Evolutionary conservation across 2,113 vertebrate species (phyloP), one percentile per base, ranked within the genome.

Genomic region (Pelecanus crispus): DNA sequence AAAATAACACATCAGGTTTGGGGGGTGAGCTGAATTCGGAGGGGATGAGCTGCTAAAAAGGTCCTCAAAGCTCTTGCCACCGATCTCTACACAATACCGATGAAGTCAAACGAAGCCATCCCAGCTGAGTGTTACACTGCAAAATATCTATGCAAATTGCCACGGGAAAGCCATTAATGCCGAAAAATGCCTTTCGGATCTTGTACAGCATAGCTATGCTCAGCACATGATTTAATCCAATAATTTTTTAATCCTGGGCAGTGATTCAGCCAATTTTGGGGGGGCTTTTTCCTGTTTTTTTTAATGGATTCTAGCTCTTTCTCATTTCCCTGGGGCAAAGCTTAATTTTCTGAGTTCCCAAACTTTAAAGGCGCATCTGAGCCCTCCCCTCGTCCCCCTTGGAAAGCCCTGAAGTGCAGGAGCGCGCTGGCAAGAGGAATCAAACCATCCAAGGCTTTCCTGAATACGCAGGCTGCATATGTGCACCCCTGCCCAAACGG

Each of bases 401-500:
- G 13, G 31, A 53, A 80, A 58, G 9, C 13, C 44, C 31, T 38
- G 21, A 31, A 31, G 22, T 11, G 29, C 45, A 47, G 65, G 32
- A 66, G 28, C 0, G 1, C 36, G 31, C 17, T 42, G 31, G 32
- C 36, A 11, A 68, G 40, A 45, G 36, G 13, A 68, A 71, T 80
- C 8, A 71, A 82, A 34, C 3, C 7, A 34, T 17, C 50, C 50
- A 12, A 79, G 29, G 32, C 1, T 61, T 71, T 56, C 34, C 58
- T 38, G 44, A 20, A 63, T 4, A 10, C 17, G 26, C 53, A 38
- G 2, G 0, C 44, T n/a, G 36, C 0, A 0, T 16, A 10, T 14
- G 21, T 45, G 28, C 45, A n/a, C 29, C 40, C 24, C 36, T 44
- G 18, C 11, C 45, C 47, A 20, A 11, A 18, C 0, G 14, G 49